Evolutionary conservation across 2,113 vertebrate species (phyloP), one percentile per base, ranked within the genome.

Genomic region (Phrynosoma blainvillii): DNA sequence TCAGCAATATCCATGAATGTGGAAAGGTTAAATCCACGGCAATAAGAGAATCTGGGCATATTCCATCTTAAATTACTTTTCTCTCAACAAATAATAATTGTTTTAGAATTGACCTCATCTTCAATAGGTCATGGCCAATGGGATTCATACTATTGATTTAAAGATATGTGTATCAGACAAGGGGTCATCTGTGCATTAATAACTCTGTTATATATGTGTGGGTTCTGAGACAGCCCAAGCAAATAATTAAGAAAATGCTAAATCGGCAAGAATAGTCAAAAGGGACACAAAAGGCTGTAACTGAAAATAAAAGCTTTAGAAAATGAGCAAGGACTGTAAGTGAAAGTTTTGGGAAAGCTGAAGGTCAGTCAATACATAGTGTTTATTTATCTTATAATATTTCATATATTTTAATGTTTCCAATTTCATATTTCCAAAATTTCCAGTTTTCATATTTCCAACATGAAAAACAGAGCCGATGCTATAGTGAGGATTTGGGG

Each of bases 71-170:
- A 42, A 77, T 54, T 86, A 23, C 25, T 82, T 77, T 89, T 75
- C 27, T 40, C 30, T n/a, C 56, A 66, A 32, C 62, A 77, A 21
- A 32, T 68, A 62, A 59, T 81, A 82, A 56, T 76, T 82, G 47
- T 85, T 82, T 89, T 59, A 83, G 66, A 86, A 70, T 78, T 75
- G 71, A 77, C 47, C 76, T 89, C 25, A n/a, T 47, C 54, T 85
- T 65, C 82, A 65, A 12, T 62, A 32, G 82, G 13, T 52, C 36
- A 36, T 74, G 54, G 68, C 59, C 40, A 75, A 6, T 54, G 36
- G 32, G 62, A 47, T 86, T 77, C 70, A 59, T 59, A 27, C 6
- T 77, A 88, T 84, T 25, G 40, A 42, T 75, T 80, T 42, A 71
- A 14, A 71, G 62, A 62, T 42, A 32, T 2, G 47, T 14, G 2